These are phyloP conservation scores for Chironomus striatipennis DNA, from an alignment of 1,140 invertebrate genomes.

Conservation along the genomic window DNA sequence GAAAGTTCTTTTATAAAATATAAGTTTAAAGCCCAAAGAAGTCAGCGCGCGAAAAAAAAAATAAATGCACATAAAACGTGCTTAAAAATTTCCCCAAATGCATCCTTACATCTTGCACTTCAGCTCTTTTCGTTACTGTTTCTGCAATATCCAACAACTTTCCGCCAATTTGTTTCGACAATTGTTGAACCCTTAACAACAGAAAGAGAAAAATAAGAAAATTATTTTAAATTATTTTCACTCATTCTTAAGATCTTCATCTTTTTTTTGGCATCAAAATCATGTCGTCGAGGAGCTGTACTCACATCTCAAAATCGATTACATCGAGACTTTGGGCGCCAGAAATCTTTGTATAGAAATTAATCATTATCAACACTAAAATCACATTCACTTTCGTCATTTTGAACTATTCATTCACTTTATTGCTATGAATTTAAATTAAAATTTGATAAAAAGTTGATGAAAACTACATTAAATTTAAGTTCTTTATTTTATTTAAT, in stretches of 20 bases:
- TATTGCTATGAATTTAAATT: constrained; percentile 3
- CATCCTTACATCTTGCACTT: background rate
- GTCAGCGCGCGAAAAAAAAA: background rate
- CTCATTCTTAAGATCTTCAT: background rate
- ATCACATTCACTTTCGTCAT: constrained; percentile 13
- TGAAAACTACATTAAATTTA: constrained; percentile 3
- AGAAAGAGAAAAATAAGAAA: background rate
- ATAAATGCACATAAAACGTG: background rate
- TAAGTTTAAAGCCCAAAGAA: no score
- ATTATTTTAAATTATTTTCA: no score
- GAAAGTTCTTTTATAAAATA: no score
- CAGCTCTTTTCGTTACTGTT: background rate
- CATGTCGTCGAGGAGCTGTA: background rate
- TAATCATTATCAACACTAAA: constrained; percentile 14
- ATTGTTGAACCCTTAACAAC: background rate
- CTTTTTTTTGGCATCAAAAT: no score
- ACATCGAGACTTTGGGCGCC: background rate
- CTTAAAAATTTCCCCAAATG: no score
- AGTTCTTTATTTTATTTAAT: background rate
- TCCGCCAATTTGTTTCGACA: constrained; percentile 1
- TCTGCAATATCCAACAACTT: background rate
- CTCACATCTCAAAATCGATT: constrained; percentile 12
- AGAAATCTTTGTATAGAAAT: constrained; percentile 2
- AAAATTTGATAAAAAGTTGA: background rate
- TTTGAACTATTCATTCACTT: constrained; percentile 1